Evolutionary conservation across 1,140 invertebrate genomes (phyloP).

Genomic region (Sycobia sp.): DNA sequence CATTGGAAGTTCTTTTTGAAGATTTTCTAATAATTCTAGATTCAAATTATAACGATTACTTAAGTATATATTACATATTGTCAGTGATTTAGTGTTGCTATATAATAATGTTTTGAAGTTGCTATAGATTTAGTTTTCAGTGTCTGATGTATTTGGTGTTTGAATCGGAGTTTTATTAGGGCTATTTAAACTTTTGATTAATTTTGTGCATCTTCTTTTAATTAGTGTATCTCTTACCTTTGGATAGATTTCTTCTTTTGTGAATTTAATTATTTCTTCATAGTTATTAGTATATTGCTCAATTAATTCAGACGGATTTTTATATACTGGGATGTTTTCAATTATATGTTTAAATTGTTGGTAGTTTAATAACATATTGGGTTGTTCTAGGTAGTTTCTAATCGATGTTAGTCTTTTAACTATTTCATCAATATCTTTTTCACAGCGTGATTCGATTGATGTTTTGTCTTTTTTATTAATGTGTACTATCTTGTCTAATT

Average conservation of each 20-base stretch:
- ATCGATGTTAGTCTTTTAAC: not conserved
- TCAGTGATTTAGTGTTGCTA: conserved; percentile 8
- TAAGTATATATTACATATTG: conserved; percentile 44
- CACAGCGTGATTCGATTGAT: too few species aligned
- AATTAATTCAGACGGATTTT: not conserved
- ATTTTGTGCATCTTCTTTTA: not conserved
- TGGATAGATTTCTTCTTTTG: not conserved
- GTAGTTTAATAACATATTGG: not conserved
- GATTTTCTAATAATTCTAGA: conserved; percentile 36
- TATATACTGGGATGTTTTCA: not conserved
- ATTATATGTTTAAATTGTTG: not conserved
- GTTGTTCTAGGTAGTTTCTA: not conserved
- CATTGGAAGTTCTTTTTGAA: conserved; percentile 43
- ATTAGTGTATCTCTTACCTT: not conserved
- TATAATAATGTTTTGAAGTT: too few species aligned
- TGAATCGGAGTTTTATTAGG: not conserved
- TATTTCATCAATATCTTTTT: not conserved
- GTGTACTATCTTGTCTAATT: too few species aligned
- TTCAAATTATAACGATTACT: conserved; percentile 38
- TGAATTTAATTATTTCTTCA: not conserved
- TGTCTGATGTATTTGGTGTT: not conserved
- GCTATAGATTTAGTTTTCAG: not conserved
- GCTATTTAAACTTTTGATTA: not conserved
- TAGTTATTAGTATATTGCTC: not conserved
- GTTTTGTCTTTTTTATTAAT: too few species aligned